Evolutionary conservation across 1,140 invertebrate genomes (phyloP).

Genomic region (Zaprionus tsacasi): DNA sequence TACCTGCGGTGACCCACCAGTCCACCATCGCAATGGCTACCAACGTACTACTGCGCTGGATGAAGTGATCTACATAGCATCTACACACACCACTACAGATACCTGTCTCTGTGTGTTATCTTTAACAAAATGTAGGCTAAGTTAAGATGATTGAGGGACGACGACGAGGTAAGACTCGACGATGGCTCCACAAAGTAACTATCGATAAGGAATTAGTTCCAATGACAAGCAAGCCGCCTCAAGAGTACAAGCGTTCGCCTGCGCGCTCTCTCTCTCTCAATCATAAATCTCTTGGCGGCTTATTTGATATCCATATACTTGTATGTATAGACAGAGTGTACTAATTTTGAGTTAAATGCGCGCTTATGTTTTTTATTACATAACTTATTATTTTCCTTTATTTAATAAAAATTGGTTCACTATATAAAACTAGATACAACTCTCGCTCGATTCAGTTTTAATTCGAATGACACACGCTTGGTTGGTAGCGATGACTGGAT

Average conservation of each 20-base stretch:
- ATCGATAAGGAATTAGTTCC: background rate
- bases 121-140: slow-evolving; percentile 34
- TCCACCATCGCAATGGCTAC: slow-evolving; percentile 88
- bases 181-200: slow-evolving; percentile 10
- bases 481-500: slow-evolving; percentile 53
- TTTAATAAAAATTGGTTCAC: slow-evolving; percentile 76
- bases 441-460: slow-evolving; percentile 50
- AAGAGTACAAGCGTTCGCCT: background rate
- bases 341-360: slow-evolving; percentile 10
- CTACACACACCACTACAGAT: slow-evolving; percentile 9
- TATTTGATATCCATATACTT: background rate
- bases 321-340: slow-evolving; percentile 9
- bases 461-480: slow-evolving; percentile 44
- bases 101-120: slow-evolving; percentile 25
- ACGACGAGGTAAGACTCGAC: background rate
- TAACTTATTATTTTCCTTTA: slow-evolving; percentile 73
- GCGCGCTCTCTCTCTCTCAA: background rate
- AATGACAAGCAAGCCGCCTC: slow-evolving; percentile 2
- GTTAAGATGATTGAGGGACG: background rate
- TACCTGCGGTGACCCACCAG: slow-evolving; percentile 85
- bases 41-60: slow-evolving; percentile 87
- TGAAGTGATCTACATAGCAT: slow-evolving; percentile 57
- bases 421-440: slow-evolving; percentile 75
- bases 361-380: slow-evolving; percentile 49
- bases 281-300: background rate